Conservation (phyloP, 2,113 vertebrate genomes). For the Bufo bufo region DNA sequence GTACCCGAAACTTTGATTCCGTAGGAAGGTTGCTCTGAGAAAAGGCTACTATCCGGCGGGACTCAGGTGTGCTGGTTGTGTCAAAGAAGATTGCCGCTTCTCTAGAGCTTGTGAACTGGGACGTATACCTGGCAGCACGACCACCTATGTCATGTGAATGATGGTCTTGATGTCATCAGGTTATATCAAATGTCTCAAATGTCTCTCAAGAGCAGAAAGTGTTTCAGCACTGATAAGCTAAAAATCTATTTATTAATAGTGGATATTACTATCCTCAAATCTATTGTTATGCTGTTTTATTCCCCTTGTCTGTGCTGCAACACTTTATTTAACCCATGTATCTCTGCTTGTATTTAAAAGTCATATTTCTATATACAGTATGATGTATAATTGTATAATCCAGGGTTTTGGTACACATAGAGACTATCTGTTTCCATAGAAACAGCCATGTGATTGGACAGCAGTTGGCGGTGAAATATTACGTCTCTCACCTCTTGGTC, state of each 20-base stretch:
- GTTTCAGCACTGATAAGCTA: neutral
- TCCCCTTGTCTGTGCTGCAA: neutral
- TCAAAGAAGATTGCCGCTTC: too few relatives aligned
- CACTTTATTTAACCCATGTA: neutral
- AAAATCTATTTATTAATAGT: neutral
- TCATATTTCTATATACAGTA: neutral
- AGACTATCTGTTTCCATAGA: constrained; percentile 47
- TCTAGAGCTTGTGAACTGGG: too few relatives aligned
- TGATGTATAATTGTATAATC: neutral
- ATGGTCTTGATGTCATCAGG: too few relatives aligned
- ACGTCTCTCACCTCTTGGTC: constrained; percentile 53
- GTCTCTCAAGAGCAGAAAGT: neutral
- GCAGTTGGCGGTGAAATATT: constrained; percentile 43
- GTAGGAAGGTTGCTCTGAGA: too few relatives aligned
- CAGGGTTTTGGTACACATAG: constrained; percentile 20
- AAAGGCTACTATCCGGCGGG: too few relatives aligned
- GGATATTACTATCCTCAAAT: neutral
- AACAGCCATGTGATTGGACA: constrained; percentile 49
- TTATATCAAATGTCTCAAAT: neutral
- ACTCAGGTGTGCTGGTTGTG: too few relatives aligned
- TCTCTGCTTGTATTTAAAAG: neutral
- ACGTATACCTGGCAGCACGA: too few relatives aligned
- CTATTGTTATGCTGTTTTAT: neutral
- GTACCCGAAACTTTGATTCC: too few relatives aligned
- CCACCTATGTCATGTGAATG: too few relatives aligned